phyloP scores from a whole-genome alignment of 2,888 invertebrate species.

The Lottia scabra region DNA sequence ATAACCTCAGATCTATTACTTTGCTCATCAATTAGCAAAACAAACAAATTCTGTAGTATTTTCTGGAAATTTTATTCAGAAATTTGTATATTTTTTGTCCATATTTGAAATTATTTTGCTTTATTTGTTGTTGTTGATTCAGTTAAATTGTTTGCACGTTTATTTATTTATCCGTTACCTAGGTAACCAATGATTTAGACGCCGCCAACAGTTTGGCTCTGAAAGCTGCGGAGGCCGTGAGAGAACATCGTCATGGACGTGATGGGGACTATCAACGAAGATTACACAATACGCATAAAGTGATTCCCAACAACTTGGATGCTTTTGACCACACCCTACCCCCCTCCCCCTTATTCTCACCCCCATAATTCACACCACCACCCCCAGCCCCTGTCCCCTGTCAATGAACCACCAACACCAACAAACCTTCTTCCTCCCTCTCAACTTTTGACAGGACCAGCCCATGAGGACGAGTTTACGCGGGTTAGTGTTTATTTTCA shows the following conservation, averaged over 20 bases:
- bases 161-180: neutral
- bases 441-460: slow-evolving; percentile 21
- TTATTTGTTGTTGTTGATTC: neutral
- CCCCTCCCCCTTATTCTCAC: slow-evolving; percentile 13
- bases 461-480: slow-evolving; percentile 59
- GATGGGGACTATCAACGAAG: slow-evolving; percentile 19
- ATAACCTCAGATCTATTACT: no score
- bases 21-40: no score
- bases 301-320: slow-evolving; percentile 13
- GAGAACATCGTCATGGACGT: slow-evolving; percentile 45
- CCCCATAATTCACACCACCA: neutral
- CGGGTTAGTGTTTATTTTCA: slow-evolving; percentile 52
- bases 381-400: slow-evolving; percentile 12
- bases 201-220: slow-evolving; percentile 48
- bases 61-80: no score
- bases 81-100: no score
- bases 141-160: neutral
- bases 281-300: slow-evolving; percentile 17
- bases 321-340: slow-evolving; percentile 8
- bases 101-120: neutral
- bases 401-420: neutral
- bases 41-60: no score
- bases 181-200: slow-evolving; percentile 32
- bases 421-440: neutral
- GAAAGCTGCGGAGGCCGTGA: slow-evolving; percentile 50